Base-by-base conservation (phyloP, 2,113 vertebrate genomes). In the Xerus inauris region DNA sequence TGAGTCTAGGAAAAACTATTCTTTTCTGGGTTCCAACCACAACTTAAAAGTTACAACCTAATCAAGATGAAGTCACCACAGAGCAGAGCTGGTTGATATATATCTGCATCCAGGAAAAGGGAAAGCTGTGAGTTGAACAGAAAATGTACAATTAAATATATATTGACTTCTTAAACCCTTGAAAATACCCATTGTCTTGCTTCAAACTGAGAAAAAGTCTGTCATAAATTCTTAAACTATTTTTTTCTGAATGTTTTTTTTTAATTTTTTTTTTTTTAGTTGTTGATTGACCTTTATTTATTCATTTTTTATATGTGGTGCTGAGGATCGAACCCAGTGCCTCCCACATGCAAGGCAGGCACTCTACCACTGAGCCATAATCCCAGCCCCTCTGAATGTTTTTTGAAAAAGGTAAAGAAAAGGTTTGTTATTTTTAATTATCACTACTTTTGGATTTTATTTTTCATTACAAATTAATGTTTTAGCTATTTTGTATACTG, bases 371-470 rank as follows among this genome's bases (percentile, higher is more conserved):
- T 59, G 57, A 59, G 57, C 57, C 22, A 59, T 59, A 59, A 6
- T 6, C 57, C 6, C 22, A 59, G 20, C 17, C 57, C 57, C 45
- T 47, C 47, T 72, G 47, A 64, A 2, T 51, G 91, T 38, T 59
- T 84, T 81, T 86, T 79, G n/a, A 72, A 94, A 96, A 82, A 54
- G 67, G 26, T 47, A 77, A 87, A 77, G 1, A 90, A 81, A 71
- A 64, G 57, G 14, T 38, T n/a, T 12, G 84, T 65, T 75, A 69
- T 38, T 82, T 77, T 88, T 32, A 73, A 49, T 79, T 54, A 26
- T 38, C 54, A 77, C 57, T 49, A 73, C 4, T 75, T 79, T 84
- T 16, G 42, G 24, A 35, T 54, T n/a, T 19, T 49, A 49, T 84
- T 92, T 87, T 71, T 81, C 65, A 59, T 64, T 59, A 65, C 6